These are phyloP conservation scores for Hartigia nigra DNA, from an alignment of 2,888 invertebrate species.

Conservation along the genomic window DNA sequence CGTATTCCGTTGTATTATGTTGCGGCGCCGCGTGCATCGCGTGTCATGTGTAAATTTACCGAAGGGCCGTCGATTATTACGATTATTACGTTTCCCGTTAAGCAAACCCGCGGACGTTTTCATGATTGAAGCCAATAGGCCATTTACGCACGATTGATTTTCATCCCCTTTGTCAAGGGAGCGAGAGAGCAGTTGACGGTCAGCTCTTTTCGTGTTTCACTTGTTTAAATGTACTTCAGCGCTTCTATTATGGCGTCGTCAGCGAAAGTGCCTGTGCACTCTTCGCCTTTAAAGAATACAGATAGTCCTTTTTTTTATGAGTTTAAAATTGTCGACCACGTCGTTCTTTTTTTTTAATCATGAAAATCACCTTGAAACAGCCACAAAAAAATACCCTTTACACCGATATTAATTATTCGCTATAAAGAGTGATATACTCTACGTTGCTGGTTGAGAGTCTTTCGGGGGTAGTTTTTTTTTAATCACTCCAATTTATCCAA, in stretches of 20 bases:
- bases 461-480: background rate
- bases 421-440: background rate
- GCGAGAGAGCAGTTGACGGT: background rate
- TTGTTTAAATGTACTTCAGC: background rate
- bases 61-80: background rate
- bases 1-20: background rate
- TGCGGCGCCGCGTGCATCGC: conserved; percentile 11
- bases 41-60: conserved; percentile 54
- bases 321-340: too few relatives aligned
- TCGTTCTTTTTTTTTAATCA: too few relatives aligned
- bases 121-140: background rate
- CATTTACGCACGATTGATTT: background rate
- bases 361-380: background rate
- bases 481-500: background rate
- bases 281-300: background rate
- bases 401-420: background rate
- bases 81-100: background rate
- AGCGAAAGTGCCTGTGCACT: conserved; percentile 13
- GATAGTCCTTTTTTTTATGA: too few relatives aligned
- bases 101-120: background rate
- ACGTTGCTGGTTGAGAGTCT: background rate
- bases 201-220: background rate
- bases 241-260: background rate
- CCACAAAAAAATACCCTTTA: background rate
- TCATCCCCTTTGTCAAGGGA: background rate